Evolutionary conservation across 2,113 vertebrate species (phyloP).

Genomic region (Gnathonemus echidnorhynchus): DNA sequence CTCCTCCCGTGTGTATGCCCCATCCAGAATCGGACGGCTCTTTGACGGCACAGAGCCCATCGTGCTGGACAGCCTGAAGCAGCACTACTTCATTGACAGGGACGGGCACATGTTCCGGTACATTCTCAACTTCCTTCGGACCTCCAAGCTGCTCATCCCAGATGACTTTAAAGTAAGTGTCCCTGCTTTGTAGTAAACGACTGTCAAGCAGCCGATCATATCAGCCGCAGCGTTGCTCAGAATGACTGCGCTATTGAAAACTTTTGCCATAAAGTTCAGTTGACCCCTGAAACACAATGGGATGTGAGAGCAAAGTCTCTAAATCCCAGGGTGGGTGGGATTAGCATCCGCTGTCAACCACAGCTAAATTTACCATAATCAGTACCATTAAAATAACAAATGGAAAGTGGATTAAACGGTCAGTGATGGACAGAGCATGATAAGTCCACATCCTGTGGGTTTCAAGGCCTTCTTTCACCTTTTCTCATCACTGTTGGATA

Average conservation of each 20-base stretch:
- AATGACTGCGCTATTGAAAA: background rate
- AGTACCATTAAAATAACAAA: background rate
- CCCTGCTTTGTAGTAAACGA: background rate
- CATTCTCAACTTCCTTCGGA: conserved; percentile 91
- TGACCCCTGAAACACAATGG: background rate
- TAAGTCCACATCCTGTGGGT: background rate
- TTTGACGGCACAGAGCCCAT: conserved; percentile 95
- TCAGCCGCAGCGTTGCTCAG: background rate
- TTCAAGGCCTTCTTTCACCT: background rate
- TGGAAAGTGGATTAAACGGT: background rate
- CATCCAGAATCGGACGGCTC: conserved; percentile 80
- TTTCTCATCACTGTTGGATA: background rate
- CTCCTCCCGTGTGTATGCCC: background rate
- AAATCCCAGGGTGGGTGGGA: background rate
- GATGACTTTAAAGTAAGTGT: conserved; percentile 90
- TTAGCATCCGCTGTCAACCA: background rate
- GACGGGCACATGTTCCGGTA: conserved; percentile 96
- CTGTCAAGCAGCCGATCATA: background rate
- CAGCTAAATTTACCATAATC: background rate
- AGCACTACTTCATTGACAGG: conserved; percentile 96
- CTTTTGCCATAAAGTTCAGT: background rate
- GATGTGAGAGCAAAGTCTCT: background rate
- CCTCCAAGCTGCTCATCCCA: conserved; percentile 86
- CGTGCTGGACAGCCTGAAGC: conserved; percentile 92
- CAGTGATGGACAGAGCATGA: background rate